Evolutionary conservation across 2,888 invertebrate genomes (phyloP), one percentile per base, ranked within the genome.

Genomic region (Microdon myrmicae): DNA sequence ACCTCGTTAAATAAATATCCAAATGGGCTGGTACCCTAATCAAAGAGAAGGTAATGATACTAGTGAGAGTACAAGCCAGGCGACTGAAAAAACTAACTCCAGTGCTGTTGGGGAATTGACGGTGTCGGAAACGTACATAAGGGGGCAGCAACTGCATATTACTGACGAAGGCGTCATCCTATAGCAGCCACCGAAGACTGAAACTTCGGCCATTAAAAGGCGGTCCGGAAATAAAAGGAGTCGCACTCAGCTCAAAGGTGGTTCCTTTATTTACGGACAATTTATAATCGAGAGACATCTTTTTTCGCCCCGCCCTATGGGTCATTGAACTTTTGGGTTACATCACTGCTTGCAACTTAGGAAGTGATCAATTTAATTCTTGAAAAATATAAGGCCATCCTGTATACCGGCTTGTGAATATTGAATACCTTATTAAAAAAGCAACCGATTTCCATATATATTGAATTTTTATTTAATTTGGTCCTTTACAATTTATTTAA

Each of bases 231-330:
- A 85, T 67, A 80, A 86, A 68, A 82, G 88, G 71, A 83, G 87
- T 1, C 83, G 87, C 34, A 85, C 86, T 41, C 87, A 88, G 78
- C 82, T 87, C 34, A 87, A 88, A 79, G 83, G 91, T 60, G 83
- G 92, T 49, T 90, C 90, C 69, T 91, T 91, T 1, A 92, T 92
- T 55, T 92, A 92, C 76, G 92, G 92, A 0, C 92, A 92, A 76
- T 89, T 88, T 92, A 91, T 74, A 89, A 91, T 78, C 84, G 90
- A 37, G 91, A 92, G 79, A 90, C 90, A 2, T 87, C 88, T 69
- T 88, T 90, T 71, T 92, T 92, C 73, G 91, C 90, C 1, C 92
- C 92, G 0, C 90, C 90, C 0, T 85, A 89, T 71, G 91, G 88
- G 9, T 90, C 89, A 67, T 90, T 90, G 84, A 89, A 88, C 64